A percentile compares a stretch with the other conserved stretches of the same genome.
Evolutionary conservation across 2,113 vertebrate genomes (phyloP).

Genomic region (Hippocampus comes): DNA sequence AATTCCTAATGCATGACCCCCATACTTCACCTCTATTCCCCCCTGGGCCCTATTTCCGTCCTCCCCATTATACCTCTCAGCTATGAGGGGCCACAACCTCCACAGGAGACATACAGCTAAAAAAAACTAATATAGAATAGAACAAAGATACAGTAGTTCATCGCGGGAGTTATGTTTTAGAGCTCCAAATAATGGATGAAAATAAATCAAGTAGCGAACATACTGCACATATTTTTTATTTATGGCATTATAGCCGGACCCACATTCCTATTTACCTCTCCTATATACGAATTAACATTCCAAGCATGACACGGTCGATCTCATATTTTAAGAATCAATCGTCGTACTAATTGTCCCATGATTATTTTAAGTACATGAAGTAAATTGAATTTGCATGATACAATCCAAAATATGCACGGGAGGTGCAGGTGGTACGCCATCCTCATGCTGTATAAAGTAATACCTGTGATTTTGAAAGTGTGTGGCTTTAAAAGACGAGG

Average conservation of each 20-base stretch:
- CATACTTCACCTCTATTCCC: constrained; percentile 32
- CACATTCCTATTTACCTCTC: background rate
- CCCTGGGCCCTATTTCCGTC: constrained; percentile 52
- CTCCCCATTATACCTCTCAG: constrained; percentile 41
- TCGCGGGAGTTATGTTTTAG: background rate
- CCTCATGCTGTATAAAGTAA: background rate
- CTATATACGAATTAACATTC: too few species aligned
- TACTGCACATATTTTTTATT: background rate
- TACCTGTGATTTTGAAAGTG: too few species aligned
- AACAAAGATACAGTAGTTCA: background rate
- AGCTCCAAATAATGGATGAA: too few species aligned
- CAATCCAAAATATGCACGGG: too few species aligned
- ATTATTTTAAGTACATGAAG: background rate
- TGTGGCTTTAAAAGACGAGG: too few species aligned
- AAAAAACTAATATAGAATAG: background rate
- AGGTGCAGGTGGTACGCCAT: too few species aligned
- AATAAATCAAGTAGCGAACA: too few species aligned
- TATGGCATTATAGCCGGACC: background rate
- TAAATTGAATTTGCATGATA: too few species aligned
- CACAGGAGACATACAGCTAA: background rate
- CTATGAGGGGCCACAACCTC: constrained; percentile 42
- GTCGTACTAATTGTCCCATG: background rate
- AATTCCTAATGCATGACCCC: constrained; percentile 64
- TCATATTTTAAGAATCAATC: background rate
- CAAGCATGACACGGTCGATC: too few species aligned